phyloP scores from a whole-genome alignment of 2,888 invertebrate genomes.

The Pharmacophagus antenor region DNA sequence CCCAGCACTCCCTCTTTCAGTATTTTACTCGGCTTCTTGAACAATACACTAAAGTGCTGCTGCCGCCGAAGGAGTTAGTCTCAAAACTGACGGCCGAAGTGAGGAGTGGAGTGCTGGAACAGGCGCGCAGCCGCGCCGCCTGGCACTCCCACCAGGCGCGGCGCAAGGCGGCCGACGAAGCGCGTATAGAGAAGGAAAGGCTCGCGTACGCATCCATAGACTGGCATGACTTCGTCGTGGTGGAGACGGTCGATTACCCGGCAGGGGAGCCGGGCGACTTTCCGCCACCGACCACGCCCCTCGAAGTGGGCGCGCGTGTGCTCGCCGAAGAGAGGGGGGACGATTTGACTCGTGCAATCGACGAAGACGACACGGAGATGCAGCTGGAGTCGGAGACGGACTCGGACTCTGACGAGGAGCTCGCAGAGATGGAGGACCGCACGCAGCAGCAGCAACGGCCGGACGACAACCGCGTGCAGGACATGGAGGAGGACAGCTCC shows the following conservation, averaged over 20 bases:
- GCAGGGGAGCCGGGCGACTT: conserved; percentile 97
- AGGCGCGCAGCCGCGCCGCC: conserved; percentile 95
- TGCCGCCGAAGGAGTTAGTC: conserved; percentile 96
- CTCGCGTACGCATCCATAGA: conserved; percentile 98
- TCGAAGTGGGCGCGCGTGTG: conserved; percentile 97
- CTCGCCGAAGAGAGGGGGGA: conserved; percentile 90
- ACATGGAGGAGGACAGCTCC: conserved; percentile 94
- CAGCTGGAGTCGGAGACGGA: conserved; percentile 93
- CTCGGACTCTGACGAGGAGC: conserved; percentile 63
- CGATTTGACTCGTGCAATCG: conserved; percentile 75
- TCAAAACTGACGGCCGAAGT: conserved; percentile 89
- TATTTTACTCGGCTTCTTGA: conserved; percentile 99
- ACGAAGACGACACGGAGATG: conserved; percentile 91
- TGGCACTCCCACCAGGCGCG: conserved; percentile 98
- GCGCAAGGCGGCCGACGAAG: conserved; percentile 95
- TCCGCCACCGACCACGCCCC: conserved; percentile 97
- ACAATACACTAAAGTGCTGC: conserved; percentile 98
- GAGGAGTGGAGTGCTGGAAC: conserved; percentile 86
- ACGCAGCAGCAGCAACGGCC: conserved; percentile 66
- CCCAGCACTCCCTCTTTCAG: conserved; percentile 98
- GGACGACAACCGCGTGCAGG: conserved; percentile 84
- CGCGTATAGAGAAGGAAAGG: conserved; percentile 96
- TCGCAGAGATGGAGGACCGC: conserved; percentile 85
- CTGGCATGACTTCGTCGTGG: conserved; percentile 99
- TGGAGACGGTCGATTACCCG: conserved; percentile 99